These are phyloP conservation scores for Adelges cooleyi DNA, from an alignment of 1,140 invertebrate species.

Conservation along the genomic window DNA sequence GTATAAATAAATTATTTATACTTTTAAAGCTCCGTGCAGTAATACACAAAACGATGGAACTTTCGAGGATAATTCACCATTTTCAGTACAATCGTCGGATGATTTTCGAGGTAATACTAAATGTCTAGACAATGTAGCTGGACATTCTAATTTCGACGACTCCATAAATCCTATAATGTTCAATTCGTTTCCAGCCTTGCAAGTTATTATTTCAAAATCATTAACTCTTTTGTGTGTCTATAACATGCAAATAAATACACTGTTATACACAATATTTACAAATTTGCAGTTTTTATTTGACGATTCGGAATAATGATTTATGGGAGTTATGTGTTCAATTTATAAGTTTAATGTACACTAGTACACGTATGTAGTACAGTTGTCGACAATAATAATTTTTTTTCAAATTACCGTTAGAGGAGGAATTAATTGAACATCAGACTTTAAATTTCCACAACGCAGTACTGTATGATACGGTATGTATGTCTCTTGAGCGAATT, in stretches of 20 bases:
- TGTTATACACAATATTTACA: no score
- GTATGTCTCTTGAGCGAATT: constrained; percentile 65
- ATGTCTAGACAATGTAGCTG: constrained; percentile 82
- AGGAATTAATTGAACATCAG: constrained; percentile 62
- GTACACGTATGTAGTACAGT: no score
- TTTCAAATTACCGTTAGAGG: constrained; percentile 49
- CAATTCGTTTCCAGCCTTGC: constrained; percentile 52
- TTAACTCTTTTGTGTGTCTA: constrained; percentile 49
- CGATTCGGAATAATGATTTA: no score
- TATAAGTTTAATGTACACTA: no score
- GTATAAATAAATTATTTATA: constrained; percentile 37
- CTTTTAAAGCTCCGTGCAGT: constrained; percentile 86
- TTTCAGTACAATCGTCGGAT: constrained; percentile 35
- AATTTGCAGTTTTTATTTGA: no score
- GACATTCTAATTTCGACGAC: constrained; percentile 77
- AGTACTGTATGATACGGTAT: constrained; percentile 60
- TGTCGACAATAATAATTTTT: no score
- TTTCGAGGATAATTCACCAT: constrained; percentile 56
- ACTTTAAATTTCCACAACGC: constrained; percentile 64
- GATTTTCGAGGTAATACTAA: constrained; percentile 58
- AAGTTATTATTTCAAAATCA: constrained; percentile 51
- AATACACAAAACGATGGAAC: constrained; percentile 83
- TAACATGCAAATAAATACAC: no score
- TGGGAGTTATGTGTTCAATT: no score
- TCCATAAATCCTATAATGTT: constrained; percentile 73